A percentile compares a stretch with the other conserved stretches of the same genome.
Evolutionary conservation across 92 coral and sea anemone genomes (phyloP).

Genomic region (Plumapathes pennacea): DNA sequence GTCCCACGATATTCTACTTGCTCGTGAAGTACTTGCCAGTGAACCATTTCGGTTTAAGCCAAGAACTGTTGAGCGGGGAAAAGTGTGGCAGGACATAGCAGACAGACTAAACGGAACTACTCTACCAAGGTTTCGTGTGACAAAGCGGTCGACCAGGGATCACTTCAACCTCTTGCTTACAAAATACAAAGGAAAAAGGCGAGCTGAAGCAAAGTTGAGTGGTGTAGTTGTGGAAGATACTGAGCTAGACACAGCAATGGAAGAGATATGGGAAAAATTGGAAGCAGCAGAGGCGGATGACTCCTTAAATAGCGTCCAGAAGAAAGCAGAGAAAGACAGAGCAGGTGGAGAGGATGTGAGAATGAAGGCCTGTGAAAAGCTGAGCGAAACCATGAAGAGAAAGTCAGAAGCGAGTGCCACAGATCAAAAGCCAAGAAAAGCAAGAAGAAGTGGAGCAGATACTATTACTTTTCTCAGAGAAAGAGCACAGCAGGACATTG

Average conservation of each 20-base stretch:
- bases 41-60: slow-evolving; percentile 4
- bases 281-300: slow-evolving; percentile 23
- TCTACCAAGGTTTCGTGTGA: slow-evolving; percentile 11
- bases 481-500: slow-evolving; percentile 10
- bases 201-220: slow-evolving; percentile 10
- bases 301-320: slow-evolving; percentile 11
- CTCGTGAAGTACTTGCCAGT: too few relatives aligned
- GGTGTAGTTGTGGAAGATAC: slow-evolving; percentile 26
- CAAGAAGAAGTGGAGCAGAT: slow-evolving; percentile 14
- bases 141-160: slow-evolving; percentile 39
- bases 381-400: slow-evolving; percentile 29
- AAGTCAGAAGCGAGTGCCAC: slow-evolving; percentile 4
- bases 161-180: slow-evolving; percentile 19
- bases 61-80: slow-evolving; percentile 24
- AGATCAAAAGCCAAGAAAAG: slow-evolving; percentile 13
- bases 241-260: slow-evolving; percentile 31
- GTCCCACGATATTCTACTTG: too few relatives aligned
- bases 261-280: slow-evolving; percentile 30
- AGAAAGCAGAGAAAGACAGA: slow-evolving; percentile 20
- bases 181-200: slow-evolving; percentile 19
- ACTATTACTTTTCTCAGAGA: slow-evolving; percentile 21
- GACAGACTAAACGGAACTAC: slow-evolving; percentile 12
- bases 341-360: slow-evolving; percentile 20
- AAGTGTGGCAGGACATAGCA: slow-evolving; percentile 27
- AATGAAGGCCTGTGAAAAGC: slow-evolving; percentile 21